Percentiles rank a stretch among this genome's conserved stretches.
Evolutionary conservation across 2,113 vertebrate species (phyloP).

Genomic region (Mixornis gularis): DNA sequence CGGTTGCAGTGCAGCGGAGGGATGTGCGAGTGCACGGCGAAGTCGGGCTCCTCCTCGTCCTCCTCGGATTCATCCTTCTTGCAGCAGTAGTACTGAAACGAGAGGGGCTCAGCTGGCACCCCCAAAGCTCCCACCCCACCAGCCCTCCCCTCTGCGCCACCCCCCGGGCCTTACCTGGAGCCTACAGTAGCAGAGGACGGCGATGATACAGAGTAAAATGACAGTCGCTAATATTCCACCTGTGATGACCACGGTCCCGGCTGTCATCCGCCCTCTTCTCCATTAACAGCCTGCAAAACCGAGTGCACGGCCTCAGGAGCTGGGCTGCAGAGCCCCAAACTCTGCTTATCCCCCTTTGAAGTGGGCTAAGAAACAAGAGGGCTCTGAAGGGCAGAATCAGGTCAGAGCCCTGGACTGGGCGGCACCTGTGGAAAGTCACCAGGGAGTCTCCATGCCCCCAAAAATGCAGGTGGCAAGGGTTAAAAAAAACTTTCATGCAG

Average conservation of each 20-base stretch:
- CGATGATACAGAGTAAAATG: constrained; percentile 96
- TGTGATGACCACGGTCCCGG: constrained; percentile 99
- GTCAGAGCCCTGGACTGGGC: background rate
- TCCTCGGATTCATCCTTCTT: constrained; percentile 91
- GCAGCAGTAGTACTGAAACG: constrained; percentile 92
- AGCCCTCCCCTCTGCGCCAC: rapidly evolving
- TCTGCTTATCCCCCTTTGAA: rapidly evolving
- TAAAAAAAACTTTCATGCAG: background rate
- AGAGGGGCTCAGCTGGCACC: background rate
- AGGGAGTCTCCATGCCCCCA: rapidly evolving
- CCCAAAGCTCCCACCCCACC: background rate
- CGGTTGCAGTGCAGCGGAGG: constrained; percentile 88
- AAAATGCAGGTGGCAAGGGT: background rate
- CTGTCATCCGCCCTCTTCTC: constrained; percentile 99
- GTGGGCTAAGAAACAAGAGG: background rate
- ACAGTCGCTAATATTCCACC: constrained; percentile 98
- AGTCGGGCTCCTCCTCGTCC: constrained; percentile 98
- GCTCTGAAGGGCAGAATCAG: background rate
- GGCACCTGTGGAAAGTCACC: background rate
- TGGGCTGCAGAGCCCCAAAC: background rate
- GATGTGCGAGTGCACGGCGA: constrained; percentile 85
- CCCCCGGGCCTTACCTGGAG: constrained; percentile 81
- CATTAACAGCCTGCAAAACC: constrained; percentile 83
- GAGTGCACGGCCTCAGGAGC: rapidly evolving
- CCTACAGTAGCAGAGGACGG: constrained; percentile 96